Evolutionary conservation across 2,888 invertebrate genomes (phyloP), one percentile per base, ranked within the genome.

Genomic region (Julus scandinavius): DNA sequence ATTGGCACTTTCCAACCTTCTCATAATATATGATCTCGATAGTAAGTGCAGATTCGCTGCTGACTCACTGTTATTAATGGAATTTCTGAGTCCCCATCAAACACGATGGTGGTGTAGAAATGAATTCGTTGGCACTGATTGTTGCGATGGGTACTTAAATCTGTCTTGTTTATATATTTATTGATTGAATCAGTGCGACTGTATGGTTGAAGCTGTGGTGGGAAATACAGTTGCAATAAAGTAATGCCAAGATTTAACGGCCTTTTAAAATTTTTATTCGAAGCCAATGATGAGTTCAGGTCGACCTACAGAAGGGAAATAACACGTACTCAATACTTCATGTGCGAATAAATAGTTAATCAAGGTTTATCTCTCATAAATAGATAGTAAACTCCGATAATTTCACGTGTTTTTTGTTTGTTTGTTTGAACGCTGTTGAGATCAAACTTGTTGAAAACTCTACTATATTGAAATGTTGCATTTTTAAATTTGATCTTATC

Each of bases 11-110:
- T 72, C 58, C n/a, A 58, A 58, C 58, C n/a, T 58, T 58, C 72
- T 7, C 72, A 29, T 72, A 72, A 72, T 72, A 72, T 72, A 72
- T 29, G 29, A 72, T 72, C 72, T 29, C 72, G 29, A 72, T 29
- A 72, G 72, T 72, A 72, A 72, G 72, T 72, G 72, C 72, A 29
- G 72, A 72, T 29, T 72, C 29, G 72, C 72, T 72, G 72, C 72
- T 72, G 72, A 72, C 72, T 72, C 72, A 72, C 72, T 72, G 72
- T 72, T 72, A 72, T 72, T 72, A 72, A 72, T 72, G 72, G 72
- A 72, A 72, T 72, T 72, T 72, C 72, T 72, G 72, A 72, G 72
- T 72, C 72, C 29, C 29, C 72, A 72, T 72, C 72, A 72, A 72
- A 72, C 72, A 11, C 29, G 72, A 72, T n/a, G 72, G 72, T 29